Base-by-base conservation (phyloP, 1,140 invertebrate species). In the Pseudobourletiella spinata region DNA sequence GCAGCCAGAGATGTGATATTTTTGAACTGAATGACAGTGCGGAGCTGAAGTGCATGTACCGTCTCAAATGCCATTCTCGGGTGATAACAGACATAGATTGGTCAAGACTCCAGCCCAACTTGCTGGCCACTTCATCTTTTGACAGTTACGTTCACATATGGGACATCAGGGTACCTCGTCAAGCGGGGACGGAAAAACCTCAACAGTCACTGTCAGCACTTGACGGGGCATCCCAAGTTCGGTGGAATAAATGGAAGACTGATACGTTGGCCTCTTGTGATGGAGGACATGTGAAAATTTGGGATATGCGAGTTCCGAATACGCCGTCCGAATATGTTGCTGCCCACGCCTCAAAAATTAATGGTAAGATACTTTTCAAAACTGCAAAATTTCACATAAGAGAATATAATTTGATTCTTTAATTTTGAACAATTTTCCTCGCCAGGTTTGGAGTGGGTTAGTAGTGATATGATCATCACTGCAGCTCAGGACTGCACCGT, bases 121-220 rank as follows among this genome's bases (percentile, higher is more conserved):
- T 92, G 16, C 78, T 97, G 63, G 91, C 91, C 14, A 91, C 91
- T 30, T 94, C 91, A 72, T 95, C 92, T 24, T 89, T 92, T 35
- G 93, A 98, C 74, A 91, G 89, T 44, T 95, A 87, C 72, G 91
- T 92, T 56, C 85, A 94, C 74, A 81, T 97, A 43, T 96, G 93
- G 93, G 93, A 96, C 73, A 79, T 94, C 73, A 11, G 62, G 15
- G 48, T 32, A 22, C 61, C 61, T n/a, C 26, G 55, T 22, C 58
- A 64, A 39, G 51, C 50, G 24, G 35, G 16, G 18, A 46, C 22
- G 35, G 66, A 68, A 35, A 70, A 68, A 39, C 63, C 66, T 24
- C 66, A 66, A 55, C 46, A 66, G 1, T 70, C 66, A 20, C 22
- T 70, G 4, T 65, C 65, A 24, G 64, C 63, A 8, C 35, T 63